Conservation (phyloP, 2,797 vertebrate genomes). For the Prionace glauca region DNA sequence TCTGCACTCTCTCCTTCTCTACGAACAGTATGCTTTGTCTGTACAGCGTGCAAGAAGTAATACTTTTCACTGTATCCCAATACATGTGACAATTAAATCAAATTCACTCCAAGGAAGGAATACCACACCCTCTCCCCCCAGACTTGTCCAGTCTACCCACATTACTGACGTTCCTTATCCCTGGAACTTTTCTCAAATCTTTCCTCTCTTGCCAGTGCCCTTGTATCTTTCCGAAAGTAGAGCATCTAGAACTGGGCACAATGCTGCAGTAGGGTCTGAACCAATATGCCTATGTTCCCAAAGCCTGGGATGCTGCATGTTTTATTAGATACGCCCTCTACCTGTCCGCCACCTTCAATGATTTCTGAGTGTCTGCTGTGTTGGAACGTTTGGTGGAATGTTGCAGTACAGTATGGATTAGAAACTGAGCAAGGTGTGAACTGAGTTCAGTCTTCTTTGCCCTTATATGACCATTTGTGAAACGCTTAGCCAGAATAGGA, state of each 20-base stretch:
- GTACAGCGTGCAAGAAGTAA: too few relatives aligned
- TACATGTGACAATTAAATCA: too few relatives aligned
- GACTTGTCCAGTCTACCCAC: neutral
- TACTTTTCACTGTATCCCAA: too few relatives aligned
- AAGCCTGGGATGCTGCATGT: neutral
- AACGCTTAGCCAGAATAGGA: neutral
- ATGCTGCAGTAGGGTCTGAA: neutral
- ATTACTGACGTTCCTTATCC: neutral
- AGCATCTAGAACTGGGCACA: neutral
- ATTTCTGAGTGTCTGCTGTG: neutral
- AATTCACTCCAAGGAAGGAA: too few relatives aligned
- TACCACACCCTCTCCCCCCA: too few relatives aligned
- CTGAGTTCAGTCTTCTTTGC: neutral
- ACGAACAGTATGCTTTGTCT: too few relatives aligned
- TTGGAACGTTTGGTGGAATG: neutral
- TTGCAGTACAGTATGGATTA: neutral
- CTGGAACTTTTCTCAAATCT: neutral
- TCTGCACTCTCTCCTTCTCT: too few relatives aligned
- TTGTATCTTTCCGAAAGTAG: neutral
- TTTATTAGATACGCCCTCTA: too few relatives aligned
- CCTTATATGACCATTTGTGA: neutral
- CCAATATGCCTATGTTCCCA: neutral
- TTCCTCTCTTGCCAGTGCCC: neutral
- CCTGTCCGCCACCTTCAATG: neutral
- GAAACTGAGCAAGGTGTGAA: neutral